These are phyloP conservation scores for Pseudotriccus pelzelni DNA, from an alignment of 2,797 vertebrate genomes.

Conservation along the genomic window DNA sequence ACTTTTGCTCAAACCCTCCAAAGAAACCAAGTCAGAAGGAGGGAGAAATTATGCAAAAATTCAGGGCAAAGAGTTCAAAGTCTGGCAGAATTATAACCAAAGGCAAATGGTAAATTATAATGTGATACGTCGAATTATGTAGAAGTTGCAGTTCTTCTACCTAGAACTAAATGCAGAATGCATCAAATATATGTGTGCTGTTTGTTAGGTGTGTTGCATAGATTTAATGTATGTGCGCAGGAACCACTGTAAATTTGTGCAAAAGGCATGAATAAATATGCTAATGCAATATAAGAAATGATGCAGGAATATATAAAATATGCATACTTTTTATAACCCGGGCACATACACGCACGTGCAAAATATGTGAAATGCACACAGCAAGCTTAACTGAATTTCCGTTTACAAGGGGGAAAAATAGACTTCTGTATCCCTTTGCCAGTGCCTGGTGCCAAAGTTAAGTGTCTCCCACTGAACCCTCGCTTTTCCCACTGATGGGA, in stretches of 20 bases:
- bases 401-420: constrained; percentile 62
- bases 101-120: not conserved
- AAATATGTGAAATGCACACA: not conserved
- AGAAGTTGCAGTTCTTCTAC: not conserved
- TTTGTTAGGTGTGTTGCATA: not conserved
- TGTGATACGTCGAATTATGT: not conserved
- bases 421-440: not conserved
- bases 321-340: not conserved
- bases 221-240: not conserved
- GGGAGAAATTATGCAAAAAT: not conserved
- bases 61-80: not conserved
- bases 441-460: constrained; percentile 68
- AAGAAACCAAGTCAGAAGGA: not conserved
- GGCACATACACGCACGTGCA: not conserved
- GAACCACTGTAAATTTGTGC: not conserved
- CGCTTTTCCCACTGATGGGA: not conserved
- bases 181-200: not conserved
- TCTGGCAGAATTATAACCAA: not conserved
- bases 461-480: constrained; percentile 35
- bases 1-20: not conserved
- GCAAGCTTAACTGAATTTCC: not conserved
- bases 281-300: not conserved
- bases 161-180: not conserved
- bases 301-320: not conserved
- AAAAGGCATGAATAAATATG: not conserved